These are phyloP conservation scores for Drosophila dives DNA, from an alignment of 2,888 invertebrate genomes.

Conservation along the genomic window DNA sequence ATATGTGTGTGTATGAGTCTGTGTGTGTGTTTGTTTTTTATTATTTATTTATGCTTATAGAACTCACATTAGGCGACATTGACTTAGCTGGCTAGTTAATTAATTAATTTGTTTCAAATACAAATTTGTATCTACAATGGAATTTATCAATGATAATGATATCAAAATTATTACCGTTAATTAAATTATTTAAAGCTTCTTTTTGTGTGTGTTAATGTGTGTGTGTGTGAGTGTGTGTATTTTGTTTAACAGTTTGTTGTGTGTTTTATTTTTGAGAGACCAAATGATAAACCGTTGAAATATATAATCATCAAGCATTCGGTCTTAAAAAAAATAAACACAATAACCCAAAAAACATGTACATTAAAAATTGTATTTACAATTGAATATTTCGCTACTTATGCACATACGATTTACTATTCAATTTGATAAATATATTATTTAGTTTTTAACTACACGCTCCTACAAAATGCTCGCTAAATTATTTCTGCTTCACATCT, in stretches of 20 bases:
- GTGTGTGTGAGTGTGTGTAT: slow-evolving; percentile 7
- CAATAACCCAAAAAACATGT: slow-evolving; percentile 40
- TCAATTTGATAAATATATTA: slow-evolving; percentile 62
- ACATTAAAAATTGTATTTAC: slow-evolving; percentile 64
- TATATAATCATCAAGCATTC: slow-evolving; percentile 35
- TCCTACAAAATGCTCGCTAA: slow-evolving; percentile 68
- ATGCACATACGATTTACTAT: slow-evolving; percentile 66
- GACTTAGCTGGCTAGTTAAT: slow-evolving; percentile 73
- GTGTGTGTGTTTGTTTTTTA: slow-evolving; percentile 37
- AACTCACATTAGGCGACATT: slow-evolving; percentile 82
- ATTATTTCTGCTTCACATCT: slow-evolving; percentile 25
- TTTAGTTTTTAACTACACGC: slow-evolving; percentile 58
- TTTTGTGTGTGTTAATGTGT: slow-evolving; percentile 44
- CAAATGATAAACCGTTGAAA: slow-evolving; percentile 29
- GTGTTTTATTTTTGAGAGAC: slow-evolving; percentile 18
- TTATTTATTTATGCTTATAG: slow-evolving; percentile 63
- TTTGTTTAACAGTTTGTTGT: slow-evolving; percentile 26
- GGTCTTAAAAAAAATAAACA: slow-evolving; percentile 19
- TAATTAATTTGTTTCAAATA: slow-evolving; percentile 54
- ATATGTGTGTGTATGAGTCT: slow-evolving; percentile 42
- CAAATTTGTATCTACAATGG: slow-evolving; percentile 79
- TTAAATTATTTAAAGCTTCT: slow-evolving; percentile 83
- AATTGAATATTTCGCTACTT: slow-evolving; percentile 78
- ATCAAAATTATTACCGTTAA: slow-evolving; percentile 73
- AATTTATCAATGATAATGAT: slow-evolving; percentile 69